phyloP scores from a whole-genome alignment of 2,888 invertebrate genomes.

The Oxytorus armatus region DNA sequence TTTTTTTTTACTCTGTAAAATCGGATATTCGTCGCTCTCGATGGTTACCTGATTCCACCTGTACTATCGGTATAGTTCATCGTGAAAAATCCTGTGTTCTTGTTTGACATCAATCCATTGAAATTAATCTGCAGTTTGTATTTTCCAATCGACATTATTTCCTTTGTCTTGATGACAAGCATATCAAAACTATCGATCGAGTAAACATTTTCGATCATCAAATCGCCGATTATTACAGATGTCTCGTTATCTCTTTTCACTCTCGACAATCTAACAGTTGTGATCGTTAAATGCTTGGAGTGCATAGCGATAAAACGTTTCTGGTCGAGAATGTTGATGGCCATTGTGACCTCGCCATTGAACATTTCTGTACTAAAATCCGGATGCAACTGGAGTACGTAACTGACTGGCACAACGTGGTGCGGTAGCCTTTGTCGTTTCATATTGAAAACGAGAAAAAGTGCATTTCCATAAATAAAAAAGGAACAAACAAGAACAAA shows the following conservation, averaged over 20 bases:
- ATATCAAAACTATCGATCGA: constrained; percentile 46
- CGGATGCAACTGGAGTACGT: constrained; percentile 51
- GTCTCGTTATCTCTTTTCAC: background rate
- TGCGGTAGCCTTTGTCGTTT: constrained; percentile 42
- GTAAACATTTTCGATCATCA: constrained; percentile 23
- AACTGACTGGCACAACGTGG: constrained; percentile 48
- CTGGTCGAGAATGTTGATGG: constrained; percentile 9
- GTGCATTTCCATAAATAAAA: background rate
- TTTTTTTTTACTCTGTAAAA: too few relatives aligned
- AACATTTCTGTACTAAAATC: constrained; percentile 48
- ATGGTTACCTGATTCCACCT: constrained; percentile 13
- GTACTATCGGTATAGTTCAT: constrained; percentile 82
- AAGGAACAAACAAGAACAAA: too few relatives aligned
- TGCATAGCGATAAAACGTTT: constrained; percentile 71
- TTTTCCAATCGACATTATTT: background rate
- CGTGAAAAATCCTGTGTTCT: constrained; percentile 86
- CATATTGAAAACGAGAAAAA: background rate
- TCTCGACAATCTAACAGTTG: constrained; percentile 65
- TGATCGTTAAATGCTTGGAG: constrained; percentile 77
- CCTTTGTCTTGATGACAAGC: constrained; percentile 36
- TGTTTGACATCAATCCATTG: constrained; percentile 84
- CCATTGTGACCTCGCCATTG: constrained; percentile 45
- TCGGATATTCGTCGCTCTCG: background rate
- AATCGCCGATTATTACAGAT: constrained; percentile 43
- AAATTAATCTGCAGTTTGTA: constrained; percentile 81